Evolutionary conservation across 2,888 invertebrate species (phyloP), one percentile per base, ranked within the genome.

Genomic region (Nasonia oneida): DNA sequence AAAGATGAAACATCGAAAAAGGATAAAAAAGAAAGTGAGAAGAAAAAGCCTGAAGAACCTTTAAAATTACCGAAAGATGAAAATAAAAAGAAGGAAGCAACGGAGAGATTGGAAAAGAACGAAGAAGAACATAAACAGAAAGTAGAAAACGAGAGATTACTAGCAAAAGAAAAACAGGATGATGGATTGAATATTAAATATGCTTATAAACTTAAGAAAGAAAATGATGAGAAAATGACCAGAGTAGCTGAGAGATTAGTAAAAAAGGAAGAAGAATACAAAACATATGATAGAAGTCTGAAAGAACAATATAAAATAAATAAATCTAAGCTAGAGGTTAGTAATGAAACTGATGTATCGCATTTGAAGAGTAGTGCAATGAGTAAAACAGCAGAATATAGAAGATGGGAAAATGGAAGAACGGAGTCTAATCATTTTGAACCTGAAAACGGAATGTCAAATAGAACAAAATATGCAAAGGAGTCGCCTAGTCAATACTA

Each of bases 101-200:
- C n/a, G 1, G 53, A 73, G 57, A 33, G 23, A 12, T 18, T 47
- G 18, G 73, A 39, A 29, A 15, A 18, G 23, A 57, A 73, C 1
- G 42, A 42, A 77, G 83, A 90, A 86, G 89, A 91, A 80, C 37
- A 87, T n/a, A 83, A 89, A 33, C 89, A 87, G 57, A 74, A 88
- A 71, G 83, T 81, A 71, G 84, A 87, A 87, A 87, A 88, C n/a
- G 85, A 89, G 1, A 42, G 0, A 42, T 42, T 81, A 70, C 80
- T 87, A 84, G 77, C 88, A 82, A 80, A 83, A 80, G 88, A 89
- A 61, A 81, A 42, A 42, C n/a, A 89, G 67, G 87, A 64, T 37
- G 86, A 84, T 91, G 93, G 50, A 93, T 92, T 47, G 92, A 93
- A 83, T 70, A 78, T 82, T 18, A 74, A 89, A 87, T 89, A 90